A percentile compares a stretch with the other conserved stretches of the same genome.
These are phyloP conservation scores for Morelia viridis DNA, from an alignment of 2,797 vertebrate genomes.

Conservation along the genomic window DNA sequence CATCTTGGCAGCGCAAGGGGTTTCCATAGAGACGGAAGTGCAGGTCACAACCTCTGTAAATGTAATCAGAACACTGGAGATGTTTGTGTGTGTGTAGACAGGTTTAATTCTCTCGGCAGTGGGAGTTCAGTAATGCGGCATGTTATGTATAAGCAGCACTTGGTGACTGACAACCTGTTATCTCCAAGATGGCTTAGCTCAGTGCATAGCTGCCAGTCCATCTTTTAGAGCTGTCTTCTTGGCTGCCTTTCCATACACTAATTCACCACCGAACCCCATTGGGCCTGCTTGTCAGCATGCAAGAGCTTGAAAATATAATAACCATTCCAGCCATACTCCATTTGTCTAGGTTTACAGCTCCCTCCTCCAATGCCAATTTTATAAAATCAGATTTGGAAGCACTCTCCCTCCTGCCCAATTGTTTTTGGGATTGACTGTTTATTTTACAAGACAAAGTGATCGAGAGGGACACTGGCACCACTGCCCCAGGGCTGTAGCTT, in stretches of 20 bases:
- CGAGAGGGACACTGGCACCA: neutral
- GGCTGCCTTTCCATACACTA: constrained; percentile 53
- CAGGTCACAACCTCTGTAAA: constrained; percentile 80
- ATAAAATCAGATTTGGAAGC: constrained; percentile 7
- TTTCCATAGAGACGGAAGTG: constrained; percentile 81
- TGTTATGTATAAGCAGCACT: constrained; percentile 56
- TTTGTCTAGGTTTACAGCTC: neutral
- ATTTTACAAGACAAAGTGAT: constrained; percentile 6
- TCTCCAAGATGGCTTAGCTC: constrained; percentile 63
- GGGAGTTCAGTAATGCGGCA: constrained; percentile 73
- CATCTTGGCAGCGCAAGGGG: constrained; percentile 72
- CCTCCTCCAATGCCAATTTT: constrained; percentile 26
- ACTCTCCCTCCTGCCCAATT: neutral
- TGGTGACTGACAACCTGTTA: constrained; percentile 76
- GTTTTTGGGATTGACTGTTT: neutral
- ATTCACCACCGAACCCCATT: constrained; percentile 40
- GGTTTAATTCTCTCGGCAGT: constrained; percentile 74
- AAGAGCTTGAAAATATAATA: constrained; percentile 26
- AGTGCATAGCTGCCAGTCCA: constrained; percentile 36
- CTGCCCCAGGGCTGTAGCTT: neutral
- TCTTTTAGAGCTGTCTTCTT: constrained; percentile 45
- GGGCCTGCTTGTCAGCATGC: neutral
- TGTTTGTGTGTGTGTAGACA: constrained; percentile 69
- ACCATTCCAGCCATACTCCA: constrained; percentile 13
- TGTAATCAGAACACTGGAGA: constrained; percentile 78